Percentiles rank a stretch among this genome's conserved stretches.
Evolutionary conservation across 2,113 vertebrate species (phyloP).

Genomic region (Halcyon malimbica): DNA sequence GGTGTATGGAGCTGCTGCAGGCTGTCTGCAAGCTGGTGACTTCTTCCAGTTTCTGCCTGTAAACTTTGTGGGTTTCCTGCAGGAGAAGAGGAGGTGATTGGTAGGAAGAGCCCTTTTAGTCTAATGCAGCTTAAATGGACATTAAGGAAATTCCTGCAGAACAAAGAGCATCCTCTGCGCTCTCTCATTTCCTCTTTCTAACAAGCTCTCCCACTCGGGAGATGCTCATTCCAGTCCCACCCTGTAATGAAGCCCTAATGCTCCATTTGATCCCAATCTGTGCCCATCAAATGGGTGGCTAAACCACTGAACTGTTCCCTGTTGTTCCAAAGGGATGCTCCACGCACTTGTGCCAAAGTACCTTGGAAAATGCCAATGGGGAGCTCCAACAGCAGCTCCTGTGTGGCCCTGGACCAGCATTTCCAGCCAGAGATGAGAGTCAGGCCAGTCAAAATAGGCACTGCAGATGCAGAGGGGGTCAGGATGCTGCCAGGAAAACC

Average conservation of each 20-base stretch:
- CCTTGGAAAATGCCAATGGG: rapidly evolving
- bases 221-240: not conserved
- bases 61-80: conserved; percentile 93
- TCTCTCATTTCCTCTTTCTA: not conserved
- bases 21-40: conserved; percentile 85
- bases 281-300: not conserved
- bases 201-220: not conserved
- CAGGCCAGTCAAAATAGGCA: not conserved
- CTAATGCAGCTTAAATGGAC: not conserved
- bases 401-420: rapidly evolving
- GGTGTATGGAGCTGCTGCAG: conserved; percentile 86
- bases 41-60: conserved; percentile 93
- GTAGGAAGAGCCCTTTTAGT: not conserved
- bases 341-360: not conserved
- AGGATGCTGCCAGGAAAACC: not conserved
- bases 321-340: not conserved
- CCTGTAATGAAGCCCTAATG: not conserved
- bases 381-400: not conserved
- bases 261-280: not conserved
- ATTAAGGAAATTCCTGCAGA: not conserved
- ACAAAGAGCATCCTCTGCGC: not conserved
- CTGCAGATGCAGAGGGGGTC: not conserved
- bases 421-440: not conserved
- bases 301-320: not conserved
- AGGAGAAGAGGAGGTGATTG: not conserved